Evolutionary conservation across 2,113 vertebrate species (phyloP).

Genomic region (Loxodonta africana): DNA sequence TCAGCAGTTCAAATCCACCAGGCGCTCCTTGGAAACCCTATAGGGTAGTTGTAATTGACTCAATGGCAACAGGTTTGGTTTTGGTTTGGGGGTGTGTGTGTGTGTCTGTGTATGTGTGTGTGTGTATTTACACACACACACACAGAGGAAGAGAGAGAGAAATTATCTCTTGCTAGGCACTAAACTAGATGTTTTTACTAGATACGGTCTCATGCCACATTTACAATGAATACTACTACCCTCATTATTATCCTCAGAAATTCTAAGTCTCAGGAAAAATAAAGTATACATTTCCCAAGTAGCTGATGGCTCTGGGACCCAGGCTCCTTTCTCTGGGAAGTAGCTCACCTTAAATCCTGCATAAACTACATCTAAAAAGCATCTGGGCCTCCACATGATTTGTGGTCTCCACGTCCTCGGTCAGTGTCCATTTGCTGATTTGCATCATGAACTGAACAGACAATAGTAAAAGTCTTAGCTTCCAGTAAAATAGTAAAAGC

Average conservation of each 20-base stretch:
- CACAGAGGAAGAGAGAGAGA: neutral
- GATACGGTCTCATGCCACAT: neutral
- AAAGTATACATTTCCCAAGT: neutral
- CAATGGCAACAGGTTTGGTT: too few species aligned
- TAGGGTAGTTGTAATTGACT: too few species aligned
- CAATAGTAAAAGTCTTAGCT: neutral
- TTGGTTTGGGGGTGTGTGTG: too few species aligned
- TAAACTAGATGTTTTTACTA: neutral
- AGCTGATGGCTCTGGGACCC: neutral
- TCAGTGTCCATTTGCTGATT: conserved; percentile 61
- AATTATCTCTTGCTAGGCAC: neutral
- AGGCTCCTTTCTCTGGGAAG: neutral
- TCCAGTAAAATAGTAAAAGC: neutral
- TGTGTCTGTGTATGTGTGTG: too few species aligned
- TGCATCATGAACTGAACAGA: conserved; percentile 56
- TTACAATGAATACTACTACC: neutral
- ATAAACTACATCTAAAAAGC: neutral
- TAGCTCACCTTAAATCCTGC: neutral
- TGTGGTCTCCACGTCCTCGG: conserved; percentile 26
- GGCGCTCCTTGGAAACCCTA: too few species aligned
- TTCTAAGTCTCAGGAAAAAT: neutral
- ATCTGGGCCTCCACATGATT: neutral
- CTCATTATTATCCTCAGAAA: neutral
- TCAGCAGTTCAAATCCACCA: too few species aligned
- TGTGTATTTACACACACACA: neutral